Evolutionary conservation across 2,113 vertebrate genomes (phyloP), one percentile per base, ranked within the genome.

Genomic region (Pangasianodon hypophthalmus): DNA sequence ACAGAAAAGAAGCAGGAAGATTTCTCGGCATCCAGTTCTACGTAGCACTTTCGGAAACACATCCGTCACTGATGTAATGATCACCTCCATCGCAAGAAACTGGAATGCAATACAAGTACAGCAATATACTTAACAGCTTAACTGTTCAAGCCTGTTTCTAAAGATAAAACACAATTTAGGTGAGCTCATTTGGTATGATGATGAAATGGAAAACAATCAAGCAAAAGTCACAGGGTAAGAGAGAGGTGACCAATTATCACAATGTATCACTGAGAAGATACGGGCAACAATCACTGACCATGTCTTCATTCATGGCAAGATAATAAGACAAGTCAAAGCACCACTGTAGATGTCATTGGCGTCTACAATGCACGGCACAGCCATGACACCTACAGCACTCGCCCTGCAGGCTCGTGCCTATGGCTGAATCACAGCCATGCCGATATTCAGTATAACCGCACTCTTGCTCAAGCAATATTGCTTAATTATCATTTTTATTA

Each of bases 21-120:
- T 13, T 85, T 96, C 95, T 71, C 95, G 91, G 7, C 82, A 90
- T 37, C 95, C 94, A 0, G 89, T 0, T 87, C 87, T 93, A 46
- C 94, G 95, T 91, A 96, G 90, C 11, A 94, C 86, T 9, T 41
- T 44, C 0, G 96, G 95, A 90, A 95, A 96, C 90, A 95, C 73
- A 26, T 97, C 95, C 0, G 87, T 92, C 75, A 95, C 41, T 0
- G 96, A 95, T 0, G 95, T 96, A 83, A 94, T 93, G 88, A 95
- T 73, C 44, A 94, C 94, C 83, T 96, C 95, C 92, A 97, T 94
- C 1, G 3, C 26, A 16, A 96, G 93, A 92, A 96, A 96, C 96
- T 89, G 56, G 14, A 77, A 77, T 0, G 16, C 32, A 60, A 26
- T 24, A 84, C n/a, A 84, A 37, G 16, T 11, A 41, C 32, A 58